These are phyloP conservation scores for Tetragonisca angustula DNA, from an alignment of 2,888 invertebrate genomes.

Conservation along the genomic window DNA sequence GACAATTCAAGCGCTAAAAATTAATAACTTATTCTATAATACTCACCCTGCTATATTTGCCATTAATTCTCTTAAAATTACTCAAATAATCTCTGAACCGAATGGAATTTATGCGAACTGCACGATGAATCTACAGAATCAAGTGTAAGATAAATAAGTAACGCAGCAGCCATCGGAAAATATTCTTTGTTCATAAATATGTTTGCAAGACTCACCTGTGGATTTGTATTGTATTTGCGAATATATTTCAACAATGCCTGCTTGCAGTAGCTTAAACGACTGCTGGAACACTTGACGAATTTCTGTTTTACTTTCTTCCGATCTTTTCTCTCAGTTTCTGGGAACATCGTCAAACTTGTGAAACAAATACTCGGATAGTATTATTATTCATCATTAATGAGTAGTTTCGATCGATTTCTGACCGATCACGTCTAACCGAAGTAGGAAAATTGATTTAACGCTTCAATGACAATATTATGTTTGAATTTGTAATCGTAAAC, in stretches of 20 bases:
- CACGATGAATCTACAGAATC: slow-evolving; percentile 3
- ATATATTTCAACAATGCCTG: slow-evolving; percentile 33
- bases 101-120: slow-evolving; percentile 12
- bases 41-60: slow-evolving; percentile 20
- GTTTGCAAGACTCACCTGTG: slow-evolving; percentile 27
- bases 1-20: no score
- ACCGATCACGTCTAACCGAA: no score
- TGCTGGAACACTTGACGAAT: slow-evolving; percentile 38
- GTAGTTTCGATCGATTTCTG: neutral
- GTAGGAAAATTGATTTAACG: neutral
- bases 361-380: neutral
- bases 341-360: slow-evolving; percentile 30
- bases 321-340: slow-evolving; percentile 26
- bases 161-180: neutral
- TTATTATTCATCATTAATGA: neutral
- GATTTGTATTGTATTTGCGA: slow-evolving; percentile 16
- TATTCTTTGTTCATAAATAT: neutral
- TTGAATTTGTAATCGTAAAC: slow-evolving; percentile 12
- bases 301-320: slow-evolving; percentile 40
- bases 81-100: neutral
- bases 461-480: slow-evolving; percentile 18
- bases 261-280: slow-evolving; percentile 1
- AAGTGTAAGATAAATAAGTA: slow-evolving; percentile 19
- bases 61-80: neutral
- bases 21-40: neutral